Conservation (phyloP, 2,113 vertebrate species). For the Odobenus rosmarus region DNA sequence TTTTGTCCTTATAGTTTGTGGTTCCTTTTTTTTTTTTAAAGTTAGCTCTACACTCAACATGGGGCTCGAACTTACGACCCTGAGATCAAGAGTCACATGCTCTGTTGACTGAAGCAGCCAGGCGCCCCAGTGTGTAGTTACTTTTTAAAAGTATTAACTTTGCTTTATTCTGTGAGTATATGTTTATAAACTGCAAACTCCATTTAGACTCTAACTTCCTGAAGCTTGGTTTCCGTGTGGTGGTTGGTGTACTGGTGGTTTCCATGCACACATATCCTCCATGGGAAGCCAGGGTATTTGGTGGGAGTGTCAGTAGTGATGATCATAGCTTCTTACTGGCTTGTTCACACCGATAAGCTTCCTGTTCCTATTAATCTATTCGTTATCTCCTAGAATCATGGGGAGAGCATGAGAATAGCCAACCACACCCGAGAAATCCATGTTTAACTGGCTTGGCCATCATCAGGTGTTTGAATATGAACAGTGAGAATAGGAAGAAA, state of each 20-base stretch:
- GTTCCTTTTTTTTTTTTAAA: background rate
- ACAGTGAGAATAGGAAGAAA: background rate
- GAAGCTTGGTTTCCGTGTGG: background rate
- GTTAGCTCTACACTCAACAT: background rate
- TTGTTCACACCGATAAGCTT: background rate
- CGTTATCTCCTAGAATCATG: background rate
- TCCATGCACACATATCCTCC: background rate
- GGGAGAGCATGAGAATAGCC: background rate
- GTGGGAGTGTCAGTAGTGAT: background rate
- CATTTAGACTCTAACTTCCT: background rate
- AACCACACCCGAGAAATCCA: background rate
- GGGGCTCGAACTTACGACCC: background rate
- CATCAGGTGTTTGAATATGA: background rate
- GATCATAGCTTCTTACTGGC: fast-evolving
- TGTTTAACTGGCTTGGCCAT: no score
- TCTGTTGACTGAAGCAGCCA: background rate
- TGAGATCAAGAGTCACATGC: background rate
- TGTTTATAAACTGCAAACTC: background rate
- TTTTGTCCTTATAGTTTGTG: background rate
- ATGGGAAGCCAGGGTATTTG: background rate
- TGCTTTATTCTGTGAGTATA: background rate
- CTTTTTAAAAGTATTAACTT: background rate
- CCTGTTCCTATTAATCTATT: background rate
- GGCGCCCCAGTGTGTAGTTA: background rate
- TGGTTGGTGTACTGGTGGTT: fast-evolving